Base-by-base conservation (phyloP, 2,888 invertebrate species). In the Abrostola tripartita region DNA sequence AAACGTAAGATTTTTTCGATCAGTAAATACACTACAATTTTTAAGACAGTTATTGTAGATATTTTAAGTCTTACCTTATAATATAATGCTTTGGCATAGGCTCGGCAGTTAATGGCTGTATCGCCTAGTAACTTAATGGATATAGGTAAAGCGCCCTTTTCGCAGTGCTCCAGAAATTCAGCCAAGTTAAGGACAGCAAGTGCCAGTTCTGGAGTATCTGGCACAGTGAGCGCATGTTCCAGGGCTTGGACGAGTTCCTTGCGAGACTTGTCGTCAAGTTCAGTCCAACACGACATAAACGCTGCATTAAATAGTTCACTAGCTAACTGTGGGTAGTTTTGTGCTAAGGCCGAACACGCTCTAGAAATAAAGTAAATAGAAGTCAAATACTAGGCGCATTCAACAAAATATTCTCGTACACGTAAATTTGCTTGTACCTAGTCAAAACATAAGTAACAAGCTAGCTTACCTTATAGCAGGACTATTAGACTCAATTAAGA, bases 121-220 rank as follows among this genome's bases (percentile, higher is more conserved):
- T 98, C 97, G 0, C 99, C 99, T 0, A 99, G 93, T 56, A 99
- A 92, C 79, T 97, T 97, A 0, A 97, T 96, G 60, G 98, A 97
- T 72, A 99, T 96, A 0, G 99, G 99, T 70, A 99, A 92, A 0
- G 98, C 97, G 40, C 99, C 99, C 90, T 98, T 98, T 86, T 99
- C 99, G 83, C 99, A 99, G 88, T 99, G 99, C 85, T 99, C 99
- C 98, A 99, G 98, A 85, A 99, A 99, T 89, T 99, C 99, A 0
- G 99, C 99, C 71, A 99, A 94, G 93, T 99, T 99, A 11, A 99
- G 95, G 67, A 99, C 97, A 0, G 98, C 98, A 81, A 99, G 98
- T 0, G 99, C 98, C 37, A 99, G 97, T 90, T 99, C 99, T 0
- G 99, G 98, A 60, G 98, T 96, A 86, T 99, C 99, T 2, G 98